Evolutionary conservation across 2,888 invertebrate genomes (phyloP), one percentile per base, ranked within the genome.

Genomic region (Mylabris sibirica): DNA sequence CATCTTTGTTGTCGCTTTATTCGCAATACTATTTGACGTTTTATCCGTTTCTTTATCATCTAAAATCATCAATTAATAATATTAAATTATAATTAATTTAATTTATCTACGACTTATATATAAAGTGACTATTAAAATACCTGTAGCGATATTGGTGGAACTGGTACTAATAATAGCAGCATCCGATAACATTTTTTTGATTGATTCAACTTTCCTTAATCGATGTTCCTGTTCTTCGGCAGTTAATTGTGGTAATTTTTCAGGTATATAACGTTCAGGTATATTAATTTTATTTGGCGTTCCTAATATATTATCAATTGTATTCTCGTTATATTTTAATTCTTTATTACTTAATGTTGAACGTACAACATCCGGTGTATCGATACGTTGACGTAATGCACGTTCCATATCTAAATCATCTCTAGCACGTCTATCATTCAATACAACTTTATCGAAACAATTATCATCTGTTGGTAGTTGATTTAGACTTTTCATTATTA

Each of bases 261-360:
- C 96, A 24, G 96, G 96, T 77, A 96, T 92, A 80, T 97, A 97
- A 75, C 97, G 89, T 85, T 97, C 96, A 0, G 97, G 97, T 78
- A 97, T 97, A 71, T 92, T 87, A 76, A 97, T 96, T 87, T 96
- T 96, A 84, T 93, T 93, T 14, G 97, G 97, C 17, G 95, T 93
- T 61, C 93, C 93, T 38, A 97, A 86, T 78, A 97, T 87, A 82
- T 91, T 92, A 83, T 97, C 97, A 74, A 97, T 96, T 60, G 96
- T 94, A 76, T 90, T 91, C 80, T 93, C 92, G 66, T 92, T 93
- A 79, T 91, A 90, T 73, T 91, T 90, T 65, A 89, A 85, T 79
- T 91, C 91, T 76, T 87, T 87, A 73, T 85, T 88, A 74, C 88
- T 88, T 71, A 95, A 82, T 0, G 96, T 95, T 0, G 95, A 95